A percentile compares a stretch with the other conserved stretches of the same genome.
Evolutionary conservation across 53 echinoderm and acorn worm genomes (phyloP).

Genomic region (Holothuria leucospilota): DNA sequence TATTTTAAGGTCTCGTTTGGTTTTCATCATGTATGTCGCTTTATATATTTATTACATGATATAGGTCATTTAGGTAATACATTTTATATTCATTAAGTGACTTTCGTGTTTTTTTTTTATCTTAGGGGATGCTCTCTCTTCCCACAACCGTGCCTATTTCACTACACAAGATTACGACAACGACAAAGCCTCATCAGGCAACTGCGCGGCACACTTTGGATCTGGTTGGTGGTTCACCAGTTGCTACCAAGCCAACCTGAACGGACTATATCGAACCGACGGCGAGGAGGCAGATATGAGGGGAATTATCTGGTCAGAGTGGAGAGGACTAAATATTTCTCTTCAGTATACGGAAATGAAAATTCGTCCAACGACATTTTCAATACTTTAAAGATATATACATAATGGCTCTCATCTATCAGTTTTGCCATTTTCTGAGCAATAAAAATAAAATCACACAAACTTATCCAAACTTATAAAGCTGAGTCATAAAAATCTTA

Average conservation of each 20-base stretch:
- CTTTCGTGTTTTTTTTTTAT: no score
- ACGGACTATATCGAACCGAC: conserved; percentile 50
- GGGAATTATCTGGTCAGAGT: conserved; percentile 38
- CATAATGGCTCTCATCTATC: no score
- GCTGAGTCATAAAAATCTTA: no score
- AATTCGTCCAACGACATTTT: conserved; percentile 11
- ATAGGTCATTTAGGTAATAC: no score
- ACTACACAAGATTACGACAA: conserved; percentile 54
- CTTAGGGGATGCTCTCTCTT: conserved; percentile 41
- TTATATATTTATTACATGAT: no score
- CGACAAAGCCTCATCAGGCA: conserved; percentile 3
- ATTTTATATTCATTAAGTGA: no score
- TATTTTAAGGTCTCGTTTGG: no score
- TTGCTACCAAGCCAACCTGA: conserved; percentile 58
- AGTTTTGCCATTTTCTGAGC: no score
- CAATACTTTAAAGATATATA: no score
- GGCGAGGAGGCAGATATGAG: background rate
- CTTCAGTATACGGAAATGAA: conserved; percentile 53
- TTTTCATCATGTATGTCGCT: no score
- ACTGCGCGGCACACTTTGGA: conserved; percentile 34
- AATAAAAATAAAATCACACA: no score
- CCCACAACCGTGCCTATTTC: conserved; percentile 29
- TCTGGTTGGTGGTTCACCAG: conserved; percentile 55
- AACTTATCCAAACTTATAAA: no score
- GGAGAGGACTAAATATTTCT: conserved; percentile 21